These are phyloP conservation scores for Xenopus tropicalis DNA, from an alignment of 2,113 vertebrate species.

Conservation along the genomic window DNA sequence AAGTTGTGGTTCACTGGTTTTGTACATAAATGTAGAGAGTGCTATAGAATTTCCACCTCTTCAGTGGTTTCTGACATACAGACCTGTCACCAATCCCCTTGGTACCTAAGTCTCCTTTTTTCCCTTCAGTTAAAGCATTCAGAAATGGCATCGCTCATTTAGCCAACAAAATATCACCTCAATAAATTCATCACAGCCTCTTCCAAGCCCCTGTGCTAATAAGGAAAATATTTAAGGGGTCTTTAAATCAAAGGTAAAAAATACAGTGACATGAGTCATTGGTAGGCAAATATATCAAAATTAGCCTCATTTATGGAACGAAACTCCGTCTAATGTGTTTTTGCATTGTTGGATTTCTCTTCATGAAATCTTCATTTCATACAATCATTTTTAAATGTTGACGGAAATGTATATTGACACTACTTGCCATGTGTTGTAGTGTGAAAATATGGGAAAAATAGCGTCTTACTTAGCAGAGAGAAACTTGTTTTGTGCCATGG, in stretches of 20 bases:
- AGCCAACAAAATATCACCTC: background rate
- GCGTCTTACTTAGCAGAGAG: background rate
- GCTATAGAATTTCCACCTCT: background rate
- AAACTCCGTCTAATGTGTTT: background rate
- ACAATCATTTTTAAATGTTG: slow-evolving; percentile 2
- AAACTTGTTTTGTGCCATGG: too few relatives aligned
- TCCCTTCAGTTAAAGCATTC: background rate
- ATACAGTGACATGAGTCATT: background rate
- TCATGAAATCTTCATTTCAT: background rate
- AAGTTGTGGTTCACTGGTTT: background rate
- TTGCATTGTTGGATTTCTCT: background rate
- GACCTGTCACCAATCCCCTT: background rate
- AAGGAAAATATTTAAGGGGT: background rate
- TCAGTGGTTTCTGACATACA: background rate
- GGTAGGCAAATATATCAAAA: background rate
- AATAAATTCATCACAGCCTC: background rate
- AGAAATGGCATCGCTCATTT: background rate
- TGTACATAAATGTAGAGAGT: background rate
- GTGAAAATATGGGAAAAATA: background rate
- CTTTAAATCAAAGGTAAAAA: background rate
- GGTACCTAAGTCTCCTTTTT: background rate
- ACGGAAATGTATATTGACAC: background rate
- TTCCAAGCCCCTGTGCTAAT: background rate
- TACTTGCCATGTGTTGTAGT: background rate
- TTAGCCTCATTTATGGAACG: background rate